A percentile compares a stretch with the other conserved stretches of the same genome.
Evolutionary conservation across 2,888 invertebrate species (phyloP).

Genomic region (Geophilus truncorum): DNA sequence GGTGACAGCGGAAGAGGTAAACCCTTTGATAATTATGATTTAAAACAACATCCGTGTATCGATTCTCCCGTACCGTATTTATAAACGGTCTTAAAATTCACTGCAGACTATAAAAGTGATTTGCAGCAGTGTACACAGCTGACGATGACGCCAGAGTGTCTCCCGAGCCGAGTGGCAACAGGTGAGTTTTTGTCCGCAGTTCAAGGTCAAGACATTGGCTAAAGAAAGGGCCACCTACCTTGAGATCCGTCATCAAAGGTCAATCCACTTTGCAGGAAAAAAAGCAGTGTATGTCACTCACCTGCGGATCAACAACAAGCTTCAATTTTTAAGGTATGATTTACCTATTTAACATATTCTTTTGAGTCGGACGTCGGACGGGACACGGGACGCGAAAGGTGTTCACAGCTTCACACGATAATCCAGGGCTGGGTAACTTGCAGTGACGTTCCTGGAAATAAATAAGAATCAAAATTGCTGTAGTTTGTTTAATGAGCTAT

Average conservation of each 20-base stretch:
- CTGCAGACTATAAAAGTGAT: background rate
- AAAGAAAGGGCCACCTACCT: slow-evolving; percentile 27
- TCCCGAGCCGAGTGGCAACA: background rate
- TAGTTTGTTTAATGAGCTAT: no score
- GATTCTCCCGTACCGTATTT: no score
- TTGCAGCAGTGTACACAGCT: background rate
- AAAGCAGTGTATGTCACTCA: slow-evolving; percentile 11
- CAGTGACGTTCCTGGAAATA: no score
- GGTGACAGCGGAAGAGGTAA: background rate
- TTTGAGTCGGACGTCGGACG: background rate
- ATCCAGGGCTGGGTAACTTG: no score
- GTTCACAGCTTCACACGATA: background rate
- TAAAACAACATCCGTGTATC: no score
- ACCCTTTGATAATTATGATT: background rate
- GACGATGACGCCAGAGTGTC: background rate
- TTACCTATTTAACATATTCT: background rate
- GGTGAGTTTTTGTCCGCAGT: background rate
- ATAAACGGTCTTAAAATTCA: no score
- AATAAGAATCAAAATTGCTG: no score
- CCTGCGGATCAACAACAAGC: background rate
- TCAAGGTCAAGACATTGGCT: slow-evolving; percentile 6
- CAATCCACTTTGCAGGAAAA: slow-evolving; percentile 20
- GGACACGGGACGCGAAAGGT: no score
- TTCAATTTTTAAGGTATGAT: slow-evolving; percentile 9
- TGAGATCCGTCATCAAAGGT: slow-evolving; percentile 27